Evolutionary conservation across 2,797 vertebrate species (phyloP).

Genomic region (Liparis tanakae): DNA sequence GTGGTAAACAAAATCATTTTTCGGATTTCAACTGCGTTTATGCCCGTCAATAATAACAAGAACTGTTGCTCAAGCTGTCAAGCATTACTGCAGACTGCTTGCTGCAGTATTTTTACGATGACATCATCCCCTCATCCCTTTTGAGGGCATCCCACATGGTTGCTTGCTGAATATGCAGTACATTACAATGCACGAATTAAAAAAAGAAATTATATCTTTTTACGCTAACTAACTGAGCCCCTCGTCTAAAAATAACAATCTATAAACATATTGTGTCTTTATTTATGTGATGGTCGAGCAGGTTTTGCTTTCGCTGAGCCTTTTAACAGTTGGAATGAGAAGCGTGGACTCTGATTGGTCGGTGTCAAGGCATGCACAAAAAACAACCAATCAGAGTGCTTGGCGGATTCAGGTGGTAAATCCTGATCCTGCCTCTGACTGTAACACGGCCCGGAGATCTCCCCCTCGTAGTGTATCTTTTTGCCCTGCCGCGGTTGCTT

Average conservation of each 20-base stretch:
- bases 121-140: conserved; percentile 77
- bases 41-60: not conserved
- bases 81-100: conserved; percentile 77
- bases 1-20: not conserved
- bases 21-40: rapidly evolving
- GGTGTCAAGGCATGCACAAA: conserved; percentile 39
- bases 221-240: not conserved
- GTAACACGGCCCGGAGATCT: conserved; percentile 70
- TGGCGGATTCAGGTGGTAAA: conserved; percentile 78
- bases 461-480: conserved; percentile 61
- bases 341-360: conserved; percentile 73
- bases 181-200: conserved; percentile 22
- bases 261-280: not conserved
- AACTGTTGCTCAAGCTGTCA: conserved; percentile 63
- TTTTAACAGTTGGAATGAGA: conserved; percentile 70
- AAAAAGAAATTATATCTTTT: not conserved
- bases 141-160: conserved; percentile 69
- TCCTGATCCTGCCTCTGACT: conserved; percentile 71
- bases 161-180: conserved; percentile 48
- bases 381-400: conserved; percentile 68
- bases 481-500: conserved; percentile 60
- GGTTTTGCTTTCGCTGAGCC: conserved; percentile 60
- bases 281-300: conserved; percentile 38
- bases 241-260: not conserved
- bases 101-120: conserved; percentile 84